A percentile compares a stretch with the other conserved stretches of the same genome.
phyloP scores from a whole-genome alignment of 2,888 invertebrate genomes.

The Tenodera sinensis region DNA sequence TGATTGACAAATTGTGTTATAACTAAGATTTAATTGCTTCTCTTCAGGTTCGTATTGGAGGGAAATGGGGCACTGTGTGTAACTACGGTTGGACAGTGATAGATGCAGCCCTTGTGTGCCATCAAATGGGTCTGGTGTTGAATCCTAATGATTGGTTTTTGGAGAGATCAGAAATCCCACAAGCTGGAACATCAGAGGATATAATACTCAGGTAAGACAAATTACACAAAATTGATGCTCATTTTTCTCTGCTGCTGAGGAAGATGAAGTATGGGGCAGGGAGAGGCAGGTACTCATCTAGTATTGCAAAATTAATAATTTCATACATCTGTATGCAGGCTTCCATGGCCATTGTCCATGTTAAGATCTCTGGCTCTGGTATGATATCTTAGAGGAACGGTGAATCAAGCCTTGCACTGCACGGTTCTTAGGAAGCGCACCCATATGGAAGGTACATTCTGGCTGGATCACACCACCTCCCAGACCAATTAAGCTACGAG shows the following conservation, averaged over 20 bases:
- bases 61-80: conserved; percentile 96
- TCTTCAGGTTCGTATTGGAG: conserved; percentile 67
- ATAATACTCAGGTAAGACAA: conserved; percentile 58
- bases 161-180: conserved; percentile 76
- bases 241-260: not conserved
- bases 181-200: conserved; percentile 70
- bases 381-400: no score
- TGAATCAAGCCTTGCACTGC: no score
- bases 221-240: not conserved
- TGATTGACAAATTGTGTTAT: not conserved
- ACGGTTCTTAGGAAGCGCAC: no score
- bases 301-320: no score
- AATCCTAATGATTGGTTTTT: conserved; percentile 91
- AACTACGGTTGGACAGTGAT: conserved; percentile 92
- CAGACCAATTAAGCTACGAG: no score
- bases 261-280: no score
- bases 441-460: no score
- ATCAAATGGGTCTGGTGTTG: conserved; percentile 87
- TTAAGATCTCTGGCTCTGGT: no score
- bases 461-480: no score
- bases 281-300: no score
- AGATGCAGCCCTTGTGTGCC: conserved; percentile 90
- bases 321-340: no score
- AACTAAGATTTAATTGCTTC: not conserved
- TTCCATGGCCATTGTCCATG: no score